phyloP scores from a whole-genome alignment of 2,113 vertebrate genomes.

The Diadophis punctatus region DNA sequence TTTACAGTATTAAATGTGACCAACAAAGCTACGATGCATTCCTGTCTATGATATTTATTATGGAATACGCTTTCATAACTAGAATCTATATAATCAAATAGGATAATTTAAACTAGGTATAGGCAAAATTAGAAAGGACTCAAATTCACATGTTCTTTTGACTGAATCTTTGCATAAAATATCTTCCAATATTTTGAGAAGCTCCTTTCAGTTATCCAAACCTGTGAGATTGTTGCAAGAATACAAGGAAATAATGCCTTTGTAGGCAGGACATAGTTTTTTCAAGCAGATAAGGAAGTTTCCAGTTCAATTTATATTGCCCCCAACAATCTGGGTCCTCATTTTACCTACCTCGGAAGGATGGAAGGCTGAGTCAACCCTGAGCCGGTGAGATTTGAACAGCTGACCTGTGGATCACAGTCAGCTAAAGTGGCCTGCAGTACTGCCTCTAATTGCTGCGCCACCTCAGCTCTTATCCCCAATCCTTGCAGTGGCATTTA shows the following conservation, averaged over 20 bases:
- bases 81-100: background rate
- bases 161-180: background rate
- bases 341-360: too few species aligned
- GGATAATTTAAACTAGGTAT: background rate
- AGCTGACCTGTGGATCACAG: too few species aligned
- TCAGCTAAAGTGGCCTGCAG: too few species aligned
- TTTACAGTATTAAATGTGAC: background rate
- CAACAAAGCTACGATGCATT: background rate
- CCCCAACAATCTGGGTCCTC: too few species aligned
- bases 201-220: background rate
- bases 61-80: background rate
- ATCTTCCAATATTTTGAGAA: background rate
- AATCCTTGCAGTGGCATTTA: conserved; percentile 85
- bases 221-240: background rate
- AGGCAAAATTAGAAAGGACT: background rate
- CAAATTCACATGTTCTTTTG: too few species aligned
- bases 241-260: background rate
- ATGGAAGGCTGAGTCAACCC: too few species aligned
- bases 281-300: background rate
- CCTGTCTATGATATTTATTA: background rate
- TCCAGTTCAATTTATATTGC: background rate
- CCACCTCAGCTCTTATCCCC: too few species aligned
- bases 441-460: too few species aligned
- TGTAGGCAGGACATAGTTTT: background rate
- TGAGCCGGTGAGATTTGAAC: too few species aligned